Percentiles rank a stretch among this genome's conserved stretches.
Evolutionary conservation across 2,888 invertebrate species (phyloP).

Genomic region (Acleris laterana): DNA sequence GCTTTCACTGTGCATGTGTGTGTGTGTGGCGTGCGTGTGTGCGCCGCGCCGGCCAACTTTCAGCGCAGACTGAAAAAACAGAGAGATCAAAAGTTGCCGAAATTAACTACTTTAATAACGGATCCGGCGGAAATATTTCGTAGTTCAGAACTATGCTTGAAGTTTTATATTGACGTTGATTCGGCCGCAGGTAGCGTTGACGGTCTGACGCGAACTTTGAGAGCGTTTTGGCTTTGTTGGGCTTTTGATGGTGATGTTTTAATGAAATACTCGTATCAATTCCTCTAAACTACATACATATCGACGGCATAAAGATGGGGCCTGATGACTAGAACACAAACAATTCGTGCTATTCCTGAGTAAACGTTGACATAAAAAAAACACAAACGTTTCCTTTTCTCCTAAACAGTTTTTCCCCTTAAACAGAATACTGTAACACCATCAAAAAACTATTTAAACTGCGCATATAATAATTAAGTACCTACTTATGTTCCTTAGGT

Average conservation of each 20-base stretch:
- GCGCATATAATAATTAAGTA: no score
- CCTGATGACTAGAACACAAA: no score
- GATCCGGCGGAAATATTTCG: conserved; percentile 36
- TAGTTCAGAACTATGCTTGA: conserved; percentile 22
- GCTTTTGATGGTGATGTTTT: conserved; percentile 6
- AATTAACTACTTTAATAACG: conserved; percentile 49
- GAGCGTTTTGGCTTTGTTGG: conserved; percentile 10
- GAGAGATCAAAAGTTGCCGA: conserved; percentile 49
- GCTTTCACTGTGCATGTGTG: conserved; percentile 74
- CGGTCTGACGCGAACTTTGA: conserved; percentile 12
- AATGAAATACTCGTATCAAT: background rate
- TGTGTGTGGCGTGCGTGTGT: conserved; percentile 67
- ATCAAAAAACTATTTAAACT: no score
- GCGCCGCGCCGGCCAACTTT: conserved; percentile 75
- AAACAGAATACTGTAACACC: no score
- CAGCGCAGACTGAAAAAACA: conserved; percentile 69
- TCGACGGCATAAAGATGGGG: no score
- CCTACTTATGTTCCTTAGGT: no score
- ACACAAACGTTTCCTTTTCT: no score
- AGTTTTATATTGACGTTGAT: conserved; percentile 37
- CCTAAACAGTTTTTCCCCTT: no score
- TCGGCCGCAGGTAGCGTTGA: conserved; percentile 21
- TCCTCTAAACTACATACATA: no score
- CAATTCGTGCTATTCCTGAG: no score
- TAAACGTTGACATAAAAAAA: no score